Percentiles rank a stretch among this genome's conserved stretches.
phyloP scores from a whole-genome alignment of 2,888 invertebrate species.

The Chrysolina haemoptera region DNA sequence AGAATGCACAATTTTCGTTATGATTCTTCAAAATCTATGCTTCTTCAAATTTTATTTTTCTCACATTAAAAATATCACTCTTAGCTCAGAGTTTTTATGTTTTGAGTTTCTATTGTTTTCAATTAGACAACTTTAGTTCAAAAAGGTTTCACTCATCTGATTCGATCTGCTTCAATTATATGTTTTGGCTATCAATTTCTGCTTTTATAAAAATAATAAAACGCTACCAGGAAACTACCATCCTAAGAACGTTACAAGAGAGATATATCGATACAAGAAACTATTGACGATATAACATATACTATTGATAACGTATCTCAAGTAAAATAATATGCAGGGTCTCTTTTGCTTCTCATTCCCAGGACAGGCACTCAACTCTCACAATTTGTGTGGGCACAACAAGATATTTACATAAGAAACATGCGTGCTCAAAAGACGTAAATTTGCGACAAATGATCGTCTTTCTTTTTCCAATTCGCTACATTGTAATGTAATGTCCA shows the following conservation, averaged over 20 bases:
- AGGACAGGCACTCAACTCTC: constrained; percentile 15
- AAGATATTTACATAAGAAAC: constrained; percentile 30
- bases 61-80: too few relatives aligned
- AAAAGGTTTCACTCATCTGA: too few relatives aligned
- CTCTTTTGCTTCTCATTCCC: constrained; percentile 4
- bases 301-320: background rate
- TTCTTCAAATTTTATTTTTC: too few relatives aligned
- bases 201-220: too few relatives aligned
- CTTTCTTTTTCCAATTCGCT: constrained; percentile 18
- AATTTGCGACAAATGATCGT: constrained; percentile 33
- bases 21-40: too few relatives aligned
- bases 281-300: background rate
- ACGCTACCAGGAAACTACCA: too few relatives aligned
- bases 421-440: constrained; percentile 35
- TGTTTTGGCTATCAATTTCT: too few relatives aligned
- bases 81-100: too few relatives aligned
- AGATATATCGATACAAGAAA: background rate
- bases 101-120: too few relatives aligned
- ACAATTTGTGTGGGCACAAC: constrained; percentile 29
- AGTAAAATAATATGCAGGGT: background rate
- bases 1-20: too few relatives aligned
- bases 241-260: background rate
- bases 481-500: constrained; percentile 14
- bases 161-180: too few relatives aligned
- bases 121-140: too few relatives aligned